Conservation (phyloP, 2,888 invertebrate genomes). For the Copidosoma aretas region DNA sequence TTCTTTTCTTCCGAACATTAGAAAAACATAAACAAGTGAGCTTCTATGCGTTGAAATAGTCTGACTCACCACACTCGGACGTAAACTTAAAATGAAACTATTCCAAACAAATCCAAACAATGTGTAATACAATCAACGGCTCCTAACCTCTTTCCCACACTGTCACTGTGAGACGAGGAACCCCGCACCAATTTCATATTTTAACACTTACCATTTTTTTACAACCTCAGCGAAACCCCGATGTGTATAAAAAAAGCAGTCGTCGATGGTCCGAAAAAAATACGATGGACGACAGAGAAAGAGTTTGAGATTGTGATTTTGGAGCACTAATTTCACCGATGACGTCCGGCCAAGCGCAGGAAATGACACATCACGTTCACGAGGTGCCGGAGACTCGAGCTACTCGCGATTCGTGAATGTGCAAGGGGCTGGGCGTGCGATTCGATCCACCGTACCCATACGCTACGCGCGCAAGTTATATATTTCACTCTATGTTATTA, state of each 20-base stretch:
- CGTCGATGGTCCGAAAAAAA: not conserved
- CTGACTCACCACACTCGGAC: not conserved
- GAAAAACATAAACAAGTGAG: too few species aligned
- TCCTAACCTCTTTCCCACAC: not conserved
- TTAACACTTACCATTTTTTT: constrained; percentile 26
- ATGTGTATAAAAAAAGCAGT: not conserved
- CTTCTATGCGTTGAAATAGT: too few species aligned
- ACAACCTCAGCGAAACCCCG: not conserved
- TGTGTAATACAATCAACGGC: not conserved
- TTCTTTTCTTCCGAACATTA: too few species aligned
- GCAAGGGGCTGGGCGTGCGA: not conserved
- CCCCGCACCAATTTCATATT: too few species aligned
- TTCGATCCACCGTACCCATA: not conserved
- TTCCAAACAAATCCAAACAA: not conserved
- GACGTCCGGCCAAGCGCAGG: constrained; percentile 28
- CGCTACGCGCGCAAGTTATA: too few species aligned
- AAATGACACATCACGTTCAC: constrained; percentile 37
- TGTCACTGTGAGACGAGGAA: not conserved
- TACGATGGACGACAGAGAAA: not conserved
- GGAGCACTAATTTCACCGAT: constrained; percentile 19
- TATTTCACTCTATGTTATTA: too few species aligned
- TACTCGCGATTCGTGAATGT: not conserved
- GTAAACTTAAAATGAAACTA: not conserved
- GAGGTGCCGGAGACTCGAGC: not conserved
- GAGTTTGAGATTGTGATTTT: not conserved